Evolutionary conservation across 1,140 invertebrate species (phyloP).

Genomic region (Bombus consobrinus): DNA sequence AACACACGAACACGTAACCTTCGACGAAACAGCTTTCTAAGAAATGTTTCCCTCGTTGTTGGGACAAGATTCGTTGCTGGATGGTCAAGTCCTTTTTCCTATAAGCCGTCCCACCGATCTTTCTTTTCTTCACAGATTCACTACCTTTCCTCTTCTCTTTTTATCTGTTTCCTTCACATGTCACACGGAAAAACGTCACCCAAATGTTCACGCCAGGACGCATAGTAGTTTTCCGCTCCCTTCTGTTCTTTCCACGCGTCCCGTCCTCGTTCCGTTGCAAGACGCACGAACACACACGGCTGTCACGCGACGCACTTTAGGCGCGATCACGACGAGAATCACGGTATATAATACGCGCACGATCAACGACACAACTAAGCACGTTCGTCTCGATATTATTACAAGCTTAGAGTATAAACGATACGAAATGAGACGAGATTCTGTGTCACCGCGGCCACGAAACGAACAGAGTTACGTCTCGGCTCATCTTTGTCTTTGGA

Average conservation of each 20-base stretch:
- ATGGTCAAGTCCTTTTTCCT: conserved; percentile 13
- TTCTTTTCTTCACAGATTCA: neutral
- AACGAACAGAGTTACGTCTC: conserved; percentile 37
- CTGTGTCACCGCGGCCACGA: conserved; percentile 30
- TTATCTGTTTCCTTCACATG: neutral
- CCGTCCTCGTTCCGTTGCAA: conserved; percentile 5
- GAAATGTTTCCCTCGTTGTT: conserved; percentile 19
- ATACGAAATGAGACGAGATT: conserved; percentile 11
- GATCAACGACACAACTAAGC: neutral
- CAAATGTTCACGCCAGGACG: neutral
- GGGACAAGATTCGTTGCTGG: conserved; percentile 20
- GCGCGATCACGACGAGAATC: conserved; percentile 23
- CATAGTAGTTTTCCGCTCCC: conserved; percentile 25
- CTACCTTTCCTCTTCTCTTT: neutral
- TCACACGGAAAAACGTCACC: neutral
- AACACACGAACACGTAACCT: neutral
- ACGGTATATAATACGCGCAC: neutral
- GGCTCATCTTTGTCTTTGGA: conserved; percentile 66
- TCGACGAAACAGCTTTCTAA: conserved; percentile 6
- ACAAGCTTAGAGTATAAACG: neutral
- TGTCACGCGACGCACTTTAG: conserved; percentile 44
- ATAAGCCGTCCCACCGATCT: neutral
- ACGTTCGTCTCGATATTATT: neutral
- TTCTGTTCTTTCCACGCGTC: conserved; percentile 22
- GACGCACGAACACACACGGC: neutral